Evolutionary conservation across 2,113 vertebrate genomes (phyloP).

Genomic region (Centropus bengalensis): DNA sequence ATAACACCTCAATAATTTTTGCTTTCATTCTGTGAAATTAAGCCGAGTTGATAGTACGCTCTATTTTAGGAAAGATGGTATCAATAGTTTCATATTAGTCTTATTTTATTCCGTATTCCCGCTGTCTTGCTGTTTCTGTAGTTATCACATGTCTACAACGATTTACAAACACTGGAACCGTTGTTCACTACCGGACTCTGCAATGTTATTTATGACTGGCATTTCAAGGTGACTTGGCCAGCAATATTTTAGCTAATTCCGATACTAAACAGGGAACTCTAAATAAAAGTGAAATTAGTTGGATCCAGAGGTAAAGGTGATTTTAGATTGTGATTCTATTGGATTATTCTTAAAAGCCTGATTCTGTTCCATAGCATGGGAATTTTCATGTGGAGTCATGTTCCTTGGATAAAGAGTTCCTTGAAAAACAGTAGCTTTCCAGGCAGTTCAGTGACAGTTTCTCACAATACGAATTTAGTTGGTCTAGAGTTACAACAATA

Average conservation of each 20-base stretch:
- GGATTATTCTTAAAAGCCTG: not conserved
- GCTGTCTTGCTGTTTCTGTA: not conserved
- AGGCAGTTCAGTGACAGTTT: not conserved
- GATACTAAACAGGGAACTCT: not conserved
- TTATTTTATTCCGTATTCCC: conserved; percentile 14
- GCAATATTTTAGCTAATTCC: conserved; percentile 22
- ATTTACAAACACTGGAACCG: conserved; percentile 9
- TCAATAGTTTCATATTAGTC: conserved; percentile 1
- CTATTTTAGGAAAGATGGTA: not conserved
- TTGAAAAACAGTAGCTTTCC: not conserved
- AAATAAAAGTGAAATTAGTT: not conserved
- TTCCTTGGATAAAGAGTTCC: not conserved
- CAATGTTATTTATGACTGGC: not conserved
- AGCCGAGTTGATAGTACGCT: not conserved
- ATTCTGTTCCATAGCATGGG: not conserved
- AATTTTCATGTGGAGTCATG: not conserved
- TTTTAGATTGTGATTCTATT: not conserved
- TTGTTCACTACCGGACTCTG: not conserved
- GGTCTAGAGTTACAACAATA: not conserved
- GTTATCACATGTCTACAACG: not conserved
- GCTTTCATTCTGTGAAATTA: not conserved
- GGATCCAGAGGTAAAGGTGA: not conserved
- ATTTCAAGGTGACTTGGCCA: conserved; percentile 17
- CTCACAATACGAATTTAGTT: not conserved
- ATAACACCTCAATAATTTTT: not conserved